phyloP scores from a whole-genome alignment of 1,140 invertebrate species.

The Ips nitidus region DNA sequence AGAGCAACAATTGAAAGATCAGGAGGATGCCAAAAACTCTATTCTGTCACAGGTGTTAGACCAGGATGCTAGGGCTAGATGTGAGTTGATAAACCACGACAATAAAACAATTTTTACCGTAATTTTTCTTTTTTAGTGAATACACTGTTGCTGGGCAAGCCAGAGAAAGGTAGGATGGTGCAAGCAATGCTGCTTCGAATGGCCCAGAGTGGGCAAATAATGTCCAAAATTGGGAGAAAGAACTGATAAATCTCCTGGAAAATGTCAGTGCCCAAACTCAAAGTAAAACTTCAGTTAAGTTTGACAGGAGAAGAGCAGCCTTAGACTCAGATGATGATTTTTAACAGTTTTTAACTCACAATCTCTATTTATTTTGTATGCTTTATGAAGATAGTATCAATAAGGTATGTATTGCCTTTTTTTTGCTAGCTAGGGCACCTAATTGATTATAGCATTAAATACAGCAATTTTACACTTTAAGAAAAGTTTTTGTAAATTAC shows the following conservation, averaged over 20 bases:
- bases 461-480: too few relatives aligned
- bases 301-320: slow-evolving; percentile 80
- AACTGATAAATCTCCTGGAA: slow-evolving; percentile 83
- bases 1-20: slow-evolving; percentile 73
- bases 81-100: slow-evolving; percentile 60
- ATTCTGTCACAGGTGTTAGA: slow-evolving; percentile 87
- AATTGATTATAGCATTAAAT: too few relatives aligned
- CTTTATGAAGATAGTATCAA: too few relatives aligned
- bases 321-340: slow-evolving; percentile 79
- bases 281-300: slow-evolving; percentile 81
- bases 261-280: slow-evolving; percentile 79
- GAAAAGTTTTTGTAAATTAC: too few relatives aligned
- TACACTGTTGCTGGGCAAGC: slow-evolving; percentile 89
- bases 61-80: slow-evolving; percentile 88
- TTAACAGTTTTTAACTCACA: too few relatives aligned
- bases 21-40: slow-evolving; percentile 85
- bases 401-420: too few relatives aligned
- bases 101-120: background rate
- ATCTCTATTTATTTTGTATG: too few relatives aligned
- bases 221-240: slow-evolving; percentile 80
- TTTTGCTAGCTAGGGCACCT: too few relatives aligned
- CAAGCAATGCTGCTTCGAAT: slow-evolving; percentile 92
- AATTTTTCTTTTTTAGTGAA: slow-evolving; percentile 71
- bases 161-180: slow-evolving; percentile 91
- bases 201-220: slow-evolving; percentile 84